A percentile compares a stretch with the other conserved stretches of the same genome.
Conservation (phyloP, 2,797 vertebrate genomes). For the Acrossocheilus wenchowensis region DNA sequence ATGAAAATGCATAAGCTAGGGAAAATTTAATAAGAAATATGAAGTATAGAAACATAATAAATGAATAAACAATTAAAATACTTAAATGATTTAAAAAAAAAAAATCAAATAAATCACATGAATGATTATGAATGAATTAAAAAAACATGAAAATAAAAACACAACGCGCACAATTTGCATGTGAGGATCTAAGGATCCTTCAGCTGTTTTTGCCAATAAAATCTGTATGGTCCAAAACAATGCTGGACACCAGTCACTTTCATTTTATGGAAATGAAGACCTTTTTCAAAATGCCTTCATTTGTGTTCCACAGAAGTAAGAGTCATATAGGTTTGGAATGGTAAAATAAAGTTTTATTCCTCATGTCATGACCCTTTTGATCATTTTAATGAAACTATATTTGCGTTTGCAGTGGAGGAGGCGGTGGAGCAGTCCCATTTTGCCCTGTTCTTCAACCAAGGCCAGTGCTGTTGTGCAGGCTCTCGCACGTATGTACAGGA, state of each 20-base stretch:
- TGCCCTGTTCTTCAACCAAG: conserved; percentile 97
- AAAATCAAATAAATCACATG: too few species aligned
- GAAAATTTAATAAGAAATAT: too few species aligned
- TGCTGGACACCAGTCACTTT: too few species aligned
- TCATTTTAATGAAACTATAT: background rate
- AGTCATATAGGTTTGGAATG: background rate
- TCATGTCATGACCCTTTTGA: background rate
- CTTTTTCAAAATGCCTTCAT: background rate
- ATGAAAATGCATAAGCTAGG: too few species aligned
- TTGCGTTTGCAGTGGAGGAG: conserved; percentile 82
- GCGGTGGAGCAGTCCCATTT: conserved; percentile 95
- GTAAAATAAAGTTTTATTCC: background rate
- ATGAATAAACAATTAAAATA: too few species aligned
- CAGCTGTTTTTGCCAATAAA: background rate
- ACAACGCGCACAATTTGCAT: too few species aligned
- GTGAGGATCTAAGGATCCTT: too few species aligned
- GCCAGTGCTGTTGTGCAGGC: conserved; percentile 94
- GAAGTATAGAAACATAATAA: too few species aligned
- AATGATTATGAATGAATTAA: too few species aligned
- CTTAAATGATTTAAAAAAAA: too few species aligned
- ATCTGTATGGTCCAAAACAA: background rate
- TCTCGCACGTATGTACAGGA: conserved; percentile 92
- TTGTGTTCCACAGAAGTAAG: background rate
- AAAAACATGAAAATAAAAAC: too few species aligned
- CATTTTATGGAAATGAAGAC: too few species aligned